Percentiles rank a stretch among this genome's conserved stretches.
phyloP scores from a whole-genome alignment of 2,888 invertebrate genomes.

The Rotaria magnacalcarata region DNA sequence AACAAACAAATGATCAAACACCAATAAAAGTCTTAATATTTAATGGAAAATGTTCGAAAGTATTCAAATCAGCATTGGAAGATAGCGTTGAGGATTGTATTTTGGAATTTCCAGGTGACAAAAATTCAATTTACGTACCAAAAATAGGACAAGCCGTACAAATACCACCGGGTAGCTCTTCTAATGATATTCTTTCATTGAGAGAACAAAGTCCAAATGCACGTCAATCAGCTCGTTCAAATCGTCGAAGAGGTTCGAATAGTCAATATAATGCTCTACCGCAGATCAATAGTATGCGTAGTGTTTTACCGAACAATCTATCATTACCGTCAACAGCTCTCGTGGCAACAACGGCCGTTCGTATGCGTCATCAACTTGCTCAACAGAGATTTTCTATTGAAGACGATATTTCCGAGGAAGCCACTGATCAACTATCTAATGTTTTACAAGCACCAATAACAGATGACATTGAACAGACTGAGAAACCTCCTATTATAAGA shows the following conservation, averaged over 20 bases:
- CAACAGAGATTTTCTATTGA: not conserved
- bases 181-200: not conserved
- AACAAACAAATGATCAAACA: not conserved
- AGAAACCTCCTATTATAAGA: not conserved
- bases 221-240: not conserved
- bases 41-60: slow-evolving; percentile 8
- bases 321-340: not conserved
- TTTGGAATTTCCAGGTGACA: not conserved
- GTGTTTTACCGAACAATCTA: not conserved
- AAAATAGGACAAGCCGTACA: not conserved
- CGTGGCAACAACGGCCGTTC: not conserved
- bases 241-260: not conserved
- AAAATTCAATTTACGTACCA: not conserved
- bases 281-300: not conserved
- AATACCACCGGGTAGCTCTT: not conserved
- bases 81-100: slow-evolving; percentile 27
- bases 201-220: not conserved
- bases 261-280: not conserved
- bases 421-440: not conserved
- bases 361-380: not conserved
- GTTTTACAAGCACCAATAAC: not conserved
- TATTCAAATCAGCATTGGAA: slow-evolving; percentile 17
- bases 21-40: not conserved
- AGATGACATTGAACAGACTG: not conserved
- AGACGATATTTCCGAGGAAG: not conserved